phyloP scores from a whole-genome alignment of 2,888 invertebrate species.

The Tolmerus cingulatus region DNA sequence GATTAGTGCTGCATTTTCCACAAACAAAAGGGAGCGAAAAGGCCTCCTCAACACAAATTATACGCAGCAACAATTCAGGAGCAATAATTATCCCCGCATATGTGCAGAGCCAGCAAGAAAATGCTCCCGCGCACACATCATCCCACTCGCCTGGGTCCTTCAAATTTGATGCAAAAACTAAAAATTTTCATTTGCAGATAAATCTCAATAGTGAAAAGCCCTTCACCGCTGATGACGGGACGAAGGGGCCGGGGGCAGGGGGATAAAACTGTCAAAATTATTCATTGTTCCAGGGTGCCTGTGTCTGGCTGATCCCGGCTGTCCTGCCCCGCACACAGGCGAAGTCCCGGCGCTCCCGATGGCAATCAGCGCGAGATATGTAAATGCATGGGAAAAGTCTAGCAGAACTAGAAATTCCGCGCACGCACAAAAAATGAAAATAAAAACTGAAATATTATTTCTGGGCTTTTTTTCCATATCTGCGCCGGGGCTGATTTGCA shows the following conservation, averaged over 20 bases:
- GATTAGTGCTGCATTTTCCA: conserved; percentile 8
- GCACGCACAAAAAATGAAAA: conserved; percentile 35
- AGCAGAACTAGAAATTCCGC: conserved; percentile 28
- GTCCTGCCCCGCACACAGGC: background rate
- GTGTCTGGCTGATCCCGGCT: conserved; percentile 14
- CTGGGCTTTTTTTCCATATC: background rate
- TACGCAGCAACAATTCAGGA: conserved; percentile 20
- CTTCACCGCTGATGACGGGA: background rate
- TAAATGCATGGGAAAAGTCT: conserved; percentile 15
- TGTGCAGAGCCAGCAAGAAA: background rate
- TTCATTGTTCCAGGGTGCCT: conserved; percentile 14
- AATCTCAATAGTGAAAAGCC: conserved; percentile 22
- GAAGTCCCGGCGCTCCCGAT: background rate
- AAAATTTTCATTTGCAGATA: conserved; percentile 35
- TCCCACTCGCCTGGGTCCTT: background rate
- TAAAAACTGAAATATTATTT: conserved; percentile 34
- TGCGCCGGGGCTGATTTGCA: conserved; percentile 16
- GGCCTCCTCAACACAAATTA: background rate
- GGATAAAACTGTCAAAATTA: conserved; percentile 35
- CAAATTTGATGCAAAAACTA: background rate
- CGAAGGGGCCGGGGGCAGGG: background rate
- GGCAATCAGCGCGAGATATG: conserved; percentile 24
- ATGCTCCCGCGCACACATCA: background rate
- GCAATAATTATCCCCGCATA: conserved; percentile 23
- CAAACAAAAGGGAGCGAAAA: conserved; percentile 18